phyloP scores from a whole-genome alignment of 2,113 vertebrate genomes.

The Maccullochella peelii region DNA sequence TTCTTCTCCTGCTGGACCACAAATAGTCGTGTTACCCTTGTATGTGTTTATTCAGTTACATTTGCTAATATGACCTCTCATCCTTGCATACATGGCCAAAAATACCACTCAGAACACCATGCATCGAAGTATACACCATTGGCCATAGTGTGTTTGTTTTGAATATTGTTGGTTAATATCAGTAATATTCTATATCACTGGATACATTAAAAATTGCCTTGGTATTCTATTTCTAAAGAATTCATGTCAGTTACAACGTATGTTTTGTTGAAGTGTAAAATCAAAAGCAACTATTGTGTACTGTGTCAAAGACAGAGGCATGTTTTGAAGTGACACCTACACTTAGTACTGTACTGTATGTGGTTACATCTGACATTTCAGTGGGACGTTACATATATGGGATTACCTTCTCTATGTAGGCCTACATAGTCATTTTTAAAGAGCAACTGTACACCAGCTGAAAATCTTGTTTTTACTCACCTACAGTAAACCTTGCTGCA shows the following conservation, averaged over 20 bases:
- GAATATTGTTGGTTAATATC: not conserved
- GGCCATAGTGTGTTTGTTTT: not conserved
- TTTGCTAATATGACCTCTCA: conserved; percentile 9
- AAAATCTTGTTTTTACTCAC: not conserved
- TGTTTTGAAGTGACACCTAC: not conserved
- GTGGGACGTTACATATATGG: not conserved
- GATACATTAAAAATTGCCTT: not conserved
- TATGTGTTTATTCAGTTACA: conserved; percentile 24
- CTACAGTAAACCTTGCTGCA: not conserved
- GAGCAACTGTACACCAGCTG: not conserved
- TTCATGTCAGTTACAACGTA: not conserved
- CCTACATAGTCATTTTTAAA: not conserved
- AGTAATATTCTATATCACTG: not conserved
- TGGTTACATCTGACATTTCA: not conserved
- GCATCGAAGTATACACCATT: not conserved
- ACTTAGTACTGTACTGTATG: not conserved
- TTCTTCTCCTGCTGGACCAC: conserved; percentile 5
- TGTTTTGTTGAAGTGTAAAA: not conserved
- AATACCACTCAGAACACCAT: not conserved
- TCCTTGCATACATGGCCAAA: not conserved
- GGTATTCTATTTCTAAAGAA: not conserved
- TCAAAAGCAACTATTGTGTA: not conserved
- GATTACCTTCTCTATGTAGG: not conserved
- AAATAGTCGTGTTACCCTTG: conserved; percentile 4
- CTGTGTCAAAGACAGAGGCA: not conserved